phyloP scores from a whole-genome alignment of 2,113 vertebrate genomes.

The Channa maculata region DNA sequence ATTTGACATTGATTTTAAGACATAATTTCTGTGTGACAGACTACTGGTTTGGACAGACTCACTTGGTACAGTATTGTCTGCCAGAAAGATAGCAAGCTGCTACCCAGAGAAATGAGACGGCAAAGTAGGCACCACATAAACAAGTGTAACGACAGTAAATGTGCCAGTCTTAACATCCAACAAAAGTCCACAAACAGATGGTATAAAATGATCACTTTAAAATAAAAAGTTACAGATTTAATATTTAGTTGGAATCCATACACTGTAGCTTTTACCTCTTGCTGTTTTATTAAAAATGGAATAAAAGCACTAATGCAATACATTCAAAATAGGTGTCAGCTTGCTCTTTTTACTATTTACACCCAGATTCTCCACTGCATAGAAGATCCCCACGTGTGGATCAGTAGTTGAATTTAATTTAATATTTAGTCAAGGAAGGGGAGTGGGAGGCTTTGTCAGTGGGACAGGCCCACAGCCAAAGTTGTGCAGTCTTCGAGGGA shows the following conservation, averaged over 20 bases:
- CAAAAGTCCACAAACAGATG: slow-evolving; percentile 15
- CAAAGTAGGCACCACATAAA: slow-evolving; percentile 9
- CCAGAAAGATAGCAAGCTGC: slow-evolving; percentile 26
- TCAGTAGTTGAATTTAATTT: not conserved
- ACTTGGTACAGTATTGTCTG: not conserved
- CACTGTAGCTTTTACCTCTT: not conserved
- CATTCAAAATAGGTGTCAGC: not conserved
- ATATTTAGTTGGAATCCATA: not conserved
- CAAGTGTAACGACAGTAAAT: slow-evolving; percentile 10
- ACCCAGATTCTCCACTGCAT: not conserved
- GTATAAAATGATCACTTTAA: not conserved
- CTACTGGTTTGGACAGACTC: slow-evolving; percentile 1
- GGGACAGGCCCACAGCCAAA: slow-evolving; percentile 1
- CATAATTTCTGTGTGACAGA: not conserved
- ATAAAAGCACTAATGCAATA: not conserved
- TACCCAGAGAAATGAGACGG: slow-evolving; percentile 4
- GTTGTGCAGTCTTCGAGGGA: slow-evolving; percentile 1
- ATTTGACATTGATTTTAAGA: not conserved
- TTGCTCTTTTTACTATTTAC: not conserved
- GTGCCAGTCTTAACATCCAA: not conserved
- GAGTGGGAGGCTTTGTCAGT: slow-evolving; percentile 3
- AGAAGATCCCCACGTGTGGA: not conserved
- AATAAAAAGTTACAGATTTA: slow-evolving; percentile 8
- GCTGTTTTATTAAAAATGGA: too few relatives aligned
- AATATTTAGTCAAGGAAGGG: not conserved